These are phyloP conservation scores for Aplodontia rufa DNA, from an alignment of 2,113 vertebrate genomes.

Conservation along the genomic window DNA sequence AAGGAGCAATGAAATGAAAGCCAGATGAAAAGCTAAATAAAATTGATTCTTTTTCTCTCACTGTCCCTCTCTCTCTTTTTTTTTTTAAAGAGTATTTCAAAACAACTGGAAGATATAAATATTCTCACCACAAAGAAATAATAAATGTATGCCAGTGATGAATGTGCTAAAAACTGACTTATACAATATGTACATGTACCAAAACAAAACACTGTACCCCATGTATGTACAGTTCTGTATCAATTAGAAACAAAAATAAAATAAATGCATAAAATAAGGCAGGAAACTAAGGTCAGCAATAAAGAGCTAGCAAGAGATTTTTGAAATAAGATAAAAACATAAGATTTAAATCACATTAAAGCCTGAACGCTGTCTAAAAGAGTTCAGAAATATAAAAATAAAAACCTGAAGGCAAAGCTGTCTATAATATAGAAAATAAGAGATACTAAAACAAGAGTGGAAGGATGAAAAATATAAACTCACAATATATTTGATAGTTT, in stretches of 20 bases:
- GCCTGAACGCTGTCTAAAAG: background rate
- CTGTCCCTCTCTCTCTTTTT: too few relatives aligned
- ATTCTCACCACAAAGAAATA: background rate
- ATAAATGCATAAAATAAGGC: background rate
- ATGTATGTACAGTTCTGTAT: too few relatives aligned
- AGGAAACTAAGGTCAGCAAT: background rate
- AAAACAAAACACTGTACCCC: too few relatives aligned
- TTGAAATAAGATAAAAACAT: background rate
- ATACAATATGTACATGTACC: background rate
- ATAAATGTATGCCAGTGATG: background rate
- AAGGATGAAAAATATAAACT: background rate
- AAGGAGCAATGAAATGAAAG: too few relatives aligned
- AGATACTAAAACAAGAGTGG: background rate
- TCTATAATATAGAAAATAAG: background rate
- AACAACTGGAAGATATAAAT: background rate
- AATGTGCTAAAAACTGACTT: background rate
- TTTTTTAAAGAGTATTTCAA: background rate
- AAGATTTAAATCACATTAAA: conserved; percentile 17
- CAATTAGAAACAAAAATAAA: background rate
- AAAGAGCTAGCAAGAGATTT: background rate
- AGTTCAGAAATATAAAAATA: conserved; percentile 13
- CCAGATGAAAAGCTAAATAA: too few relatives aligned
- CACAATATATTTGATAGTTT: background rate
- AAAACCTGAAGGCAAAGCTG: conserved; percentile 31
- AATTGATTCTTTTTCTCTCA: too few relatives aligned